Conservation (phyloP, 2,797 vertebrate species). For the Macropus fuliginosus region DNA sequence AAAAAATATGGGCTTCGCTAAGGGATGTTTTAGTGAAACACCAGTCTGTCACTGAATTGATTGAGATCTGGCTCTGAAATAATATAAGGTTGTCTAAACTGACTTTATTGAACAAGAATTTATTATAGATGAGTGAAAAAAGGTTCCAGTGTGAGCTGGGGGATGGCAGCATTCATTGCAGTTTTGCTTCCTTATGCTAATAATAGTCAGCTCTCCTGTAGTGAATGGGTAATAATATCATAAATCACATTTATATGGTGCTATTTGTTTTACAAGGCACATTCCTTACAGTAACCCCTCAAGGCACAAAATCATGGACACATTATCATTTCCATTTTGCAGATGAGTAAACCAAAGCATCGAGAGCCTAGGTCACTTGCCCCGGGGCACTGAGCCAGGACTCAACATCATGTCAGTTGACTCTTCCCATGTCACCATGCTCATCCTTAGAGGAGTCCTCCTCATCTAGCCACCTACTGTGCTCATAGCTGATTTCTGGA, state of each 20-base stretch:
- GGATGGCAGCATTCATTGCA: not conserved
- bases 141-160: not conserved
- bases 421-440: not conserved
- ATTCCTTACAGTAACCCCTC: not conserved
- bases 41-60: not conserved
- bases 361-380: not conserved
- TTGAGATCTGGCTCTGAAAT: not conserved
- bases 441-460: not conserved
- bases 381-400: not conserved
- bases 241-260: not conserved
- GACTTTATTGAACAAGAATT: not conserved
- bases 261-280: not conserved
- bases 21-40: not conserved
- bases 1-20: not conserved
- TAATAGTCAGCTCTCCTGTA: not conserved
- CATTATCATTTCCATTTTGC: not conserved
- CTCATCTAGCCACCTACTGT: no score
- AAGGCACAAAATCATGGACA: not conserved
- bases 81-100: not conserved
- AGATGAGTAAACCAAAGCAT: not conserved
- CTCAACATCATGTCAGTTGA: not conserved
- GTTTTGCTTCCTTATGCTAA: not conserved
- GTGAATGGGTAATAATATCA: not conserved
- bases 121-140: not conserved
- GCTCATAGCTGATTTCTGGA: not conserved